Conservation (phyloP, 2,888 invertebrate species). For the Germaria angustata region DNA sequence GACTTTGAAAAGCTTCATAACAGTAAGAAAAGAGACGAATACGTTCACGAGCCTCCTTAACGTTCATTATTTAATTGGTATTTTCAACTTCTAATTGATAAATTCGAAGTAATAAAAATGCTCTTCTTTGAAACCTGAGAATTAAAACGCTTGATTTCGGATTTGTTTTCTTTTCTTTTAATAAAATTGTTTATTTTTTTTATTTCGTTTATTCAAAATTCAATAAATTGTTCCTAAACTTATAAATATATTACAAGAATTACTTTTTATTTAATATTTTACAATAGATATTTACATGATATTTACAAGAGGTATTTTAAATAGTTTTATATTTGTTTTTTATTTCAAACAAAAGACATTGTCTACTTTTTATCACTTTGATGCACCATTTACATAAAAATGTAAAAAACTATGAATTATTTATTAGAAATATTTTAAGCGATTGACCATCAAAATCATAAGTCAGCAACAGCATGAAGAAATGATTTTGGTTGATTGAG, state of each 20-base stretch:
- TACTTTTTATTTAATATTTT: constrained; percentile 33
- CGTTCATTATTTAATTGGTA: no score
- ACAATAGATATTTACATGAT: constrained; percentile 58
- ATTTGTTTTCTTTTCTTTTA: neutral
- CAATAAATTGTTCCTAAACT: constrained; percentile 61
- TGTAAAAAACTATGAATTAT: neutral
- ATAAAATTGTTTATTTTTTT: constrained; percentile 42
- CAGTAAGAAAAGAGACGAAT: no score
- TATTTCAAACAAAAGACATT: constrained; percentile 1
- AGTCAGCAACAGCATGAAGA: neutral
- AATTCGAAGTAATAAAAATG: no score
- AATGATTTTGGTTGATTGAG: constrained; percentile 8
- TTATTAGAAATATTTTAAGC: neutral
- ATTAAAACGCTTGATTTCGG: neutral
- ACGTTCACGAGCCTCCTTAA: no score
- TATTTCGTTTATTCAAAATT: constrained; percentile 55
- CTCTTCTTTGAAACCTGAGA: no score
- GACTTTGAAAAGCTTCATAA: no score
- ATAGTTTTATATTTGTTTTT: neutral
- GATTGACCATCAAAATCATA: neutral
- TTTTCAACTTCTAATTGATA: no score
- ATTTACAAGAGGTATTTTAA: constrained; percentile 20
- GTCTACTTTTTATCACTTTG: constrained; percentile 71
- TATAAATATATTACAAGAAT: constrained; percentile 41
- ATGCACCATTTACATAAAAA: constrained; percentile 6